Conservation (phyloP, 2,888 invertebrate genomes). For the Drosophila greeni region DNA sequence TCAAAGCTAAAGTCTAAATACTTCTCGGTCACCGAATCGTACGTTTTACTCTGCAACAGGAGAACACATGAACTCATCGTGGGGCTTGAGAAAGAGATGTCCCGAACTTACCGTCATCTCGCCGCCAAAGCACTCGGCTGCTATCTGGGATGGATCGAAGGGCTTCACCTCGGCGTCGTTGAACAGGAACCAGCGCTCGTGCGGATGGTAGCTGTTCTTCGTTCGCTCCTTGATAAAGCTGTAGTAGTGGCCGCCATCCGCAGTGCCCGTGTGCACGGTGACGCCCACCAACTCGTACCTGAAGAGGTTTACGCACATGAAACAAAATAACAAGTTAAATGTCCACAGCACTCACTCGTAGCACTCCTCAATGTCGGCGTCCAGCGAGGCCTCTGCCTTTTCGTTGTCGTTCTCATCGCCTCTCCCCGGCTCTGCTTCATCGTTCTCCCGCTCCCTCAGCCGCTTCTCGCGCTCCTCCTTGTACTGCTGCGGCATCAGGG, state of each 20-base stretch:
- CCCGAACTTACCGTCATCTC: constrained; percentile 89
- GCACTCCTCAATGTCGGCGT: constrained; percentile 84
- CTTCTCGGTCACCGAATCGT: constrained; percentile 96
- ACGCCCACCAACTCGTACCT: constrained; percentile 93
- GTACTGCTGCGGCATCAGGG: constrained; percentile 93
- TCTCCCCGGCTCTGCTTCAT: constrained; percentile 32
- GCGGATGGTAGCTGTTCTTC: constrained; percentile 81
- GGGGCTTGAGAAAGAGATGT: background rate
- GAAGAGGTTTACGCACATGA: background rate
- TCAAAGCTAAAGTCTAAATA: constrained; percentile 99
- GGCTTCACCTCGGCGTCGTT: constrained; percentile 96
- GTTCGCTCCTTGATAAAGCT: constrained; percentile 94
- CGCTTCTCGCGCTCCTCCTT: constrained; percentile 84
- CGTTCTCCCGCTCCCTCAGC: constrained; percentile 73
- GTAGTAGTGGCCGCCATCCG: constrained; percentile 98
- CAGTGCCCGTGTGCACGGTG: constrained; percentile 98
- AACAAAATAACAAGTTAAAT: too few species aligned
- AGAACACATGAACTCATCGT: background rate
- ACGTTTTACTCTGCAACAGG: constrained; percentile 90
- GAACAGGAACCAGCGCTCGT: constrained; percentile 95
- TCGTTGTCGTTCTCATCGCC: constrained; percentile 63
- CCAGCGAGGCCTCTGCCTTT: constrained; percentile 60
- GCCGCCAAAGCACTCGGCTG: constrained; percentile 97
- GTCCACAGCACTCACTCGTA: constrained; percentile 82
- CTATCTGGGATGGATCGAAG: constrained; percentile 96